These are phyloP conservation scores for Agriopis aurantiaria DNA, from an alignment of 2,888 invertebrate genomes.

Conservation along the genomic window DNA sequence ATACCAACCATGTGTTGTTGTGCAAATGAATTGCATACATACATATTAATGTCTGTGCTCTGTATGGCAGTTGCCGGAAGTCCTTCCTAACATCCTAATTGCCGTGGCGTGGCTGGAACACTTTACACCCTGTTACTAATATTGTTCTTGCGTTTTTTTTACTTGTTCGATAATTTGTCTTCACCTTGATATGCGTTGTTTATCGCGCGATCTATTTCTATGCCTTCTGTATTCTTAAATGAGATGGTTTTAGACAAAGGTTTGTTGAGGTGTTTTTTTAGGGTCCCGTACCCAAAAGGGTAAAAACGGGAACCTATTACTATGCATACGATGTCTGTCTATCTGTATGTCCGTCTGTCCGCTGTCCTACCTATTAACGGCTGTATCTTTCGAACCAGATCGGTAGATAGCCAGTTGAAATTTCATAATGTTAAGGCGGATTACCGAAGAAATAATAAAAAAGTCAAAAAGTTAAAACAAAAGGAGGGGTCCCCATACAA, in stretches of 20 bases:
- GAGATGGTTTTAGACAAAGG: conserved; percentile 2
- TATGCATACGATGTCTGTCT: too few species aligned
- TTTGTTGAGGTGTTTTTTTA: too few species aligned
- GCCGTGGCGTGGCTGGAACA: conserved; percentile 50
- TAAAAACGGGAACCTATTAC: too few species aligned
- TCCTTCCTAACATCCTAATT: conserved; percentile 66
- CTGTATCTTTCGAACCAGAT: too few species aligned
- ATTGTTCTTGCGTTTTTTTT: conserved; percentile 44
- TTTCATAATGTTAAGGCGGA: too few species aligned
- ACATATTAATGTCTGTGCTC: conserved; percentile 49
- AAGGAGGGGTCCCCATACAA: too few species aligned
- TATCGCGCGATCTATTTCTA: conserved; percentile 30
- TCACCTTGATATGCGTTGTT: conserved; percentile 32
- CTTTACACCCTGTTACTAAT: conserved; percentile 47
- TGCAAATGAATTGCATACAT: conserved; percentile 49
- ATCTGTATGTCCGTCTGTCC: too few species aligned
- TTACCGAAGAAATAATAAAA: too few species aligned
- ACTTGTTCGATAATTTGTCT: conserved; percentile 51
- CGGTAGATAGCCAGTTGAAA: too few species aligned
- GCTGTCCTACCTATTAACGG: too few species aligned
- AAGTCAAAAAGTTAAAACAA: too few species aligned
- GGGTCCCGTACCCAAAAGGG: too few species aligned
- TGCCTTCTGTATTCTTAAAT: conserved; percentile 19
- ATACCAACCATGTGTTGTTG: conserved; percentile 35
- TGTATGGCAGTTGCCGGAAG: conserved; percentile 57